phyloP scores from a whole-genome alignment of 2,797 vertebrate genomes.

The Chaetophractus vellerosus region DNA sequence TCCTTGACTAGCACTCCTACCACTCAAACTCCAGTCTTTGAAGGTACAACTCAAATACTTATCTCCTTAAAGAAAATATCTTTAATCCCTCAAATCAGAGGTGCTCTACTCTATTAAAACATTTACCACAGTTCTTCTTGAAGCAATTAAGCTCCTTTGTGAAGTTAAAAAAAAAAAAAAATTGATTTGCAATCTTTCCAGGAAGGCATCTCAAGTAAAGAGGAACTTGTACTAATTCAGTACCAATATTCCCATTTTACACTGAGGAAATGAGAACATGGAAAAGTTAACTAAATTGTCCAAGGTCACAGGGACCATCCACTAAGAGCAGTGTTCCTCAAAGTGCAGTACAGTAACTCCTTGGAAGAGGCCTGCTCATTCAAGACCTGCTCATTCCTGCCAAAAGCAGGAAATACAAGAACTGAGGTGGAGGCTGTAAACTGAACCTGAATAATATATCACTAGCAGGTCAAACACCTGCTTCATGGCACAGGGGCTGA shows the following conservation, averaged over 20 bases:
- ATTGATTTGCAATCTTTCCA: neutral
- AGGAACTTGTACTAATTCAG: conserved; percentile 43
- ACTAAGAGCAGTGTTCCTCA: conserved; percentile 7
- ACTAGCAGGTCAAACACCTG: conserved; percentile 51
- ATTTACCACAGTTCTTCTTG: neutral
- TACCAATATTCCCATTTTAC: neutral
- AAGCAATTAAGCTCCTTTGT: neutral
- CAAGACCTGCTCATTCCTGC: conserved; percentile 58
- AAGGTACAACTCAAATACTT: neutral
- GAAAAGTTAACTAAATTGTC: conserved; percentile 40
- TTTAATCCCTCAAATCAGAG: conserved; percentile 51
- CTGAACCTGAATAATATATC: neutral
- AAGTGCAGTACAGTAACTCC: conserved; percentile 32
- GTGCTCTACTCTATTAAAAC: conserved; percentile 43
- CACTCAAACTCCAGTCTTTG: no score
- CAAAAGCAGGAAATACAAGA: conserved; percentile 67
- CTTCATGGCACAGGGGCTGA: neutral
- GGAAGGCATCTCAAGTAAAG: neutral
- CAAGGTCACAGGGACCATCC: conserved; percentile 70
- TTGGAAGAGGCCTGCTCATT: neutral
- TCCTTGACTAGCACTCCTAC: neutral
- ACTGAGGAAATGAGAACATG: conserved; percentile 38
- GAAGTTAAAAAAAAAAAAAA: neutral
- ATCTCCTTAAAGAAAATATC: neutral
- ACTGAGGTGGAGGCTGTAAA: neutral